phyloP scores from a whole-genome alignment of 2,888 invertebrate genomes.

The Erannis defoliaria region DNA sequence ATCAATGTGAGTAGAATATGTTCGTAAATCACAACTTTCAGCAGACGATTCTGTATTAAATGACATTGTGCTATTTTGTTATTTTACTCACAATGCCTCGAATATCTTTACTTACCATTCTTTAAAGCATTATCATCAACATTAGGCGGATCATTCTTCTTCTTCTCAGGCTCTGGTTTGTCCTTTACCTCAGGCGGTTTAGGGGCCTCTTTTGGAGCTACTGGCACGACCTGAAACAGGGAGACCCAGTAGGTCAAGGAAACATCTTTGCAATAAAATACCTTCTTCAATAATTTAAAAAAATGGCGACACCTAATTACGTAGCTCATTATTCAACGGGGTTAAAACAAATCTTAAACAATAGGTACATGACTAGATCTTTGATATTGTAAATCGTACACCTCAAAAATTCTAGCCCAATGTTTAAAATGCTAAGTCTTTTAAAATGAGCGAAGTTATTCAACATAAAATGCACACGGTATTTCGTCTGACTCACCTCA shows the following conservation, averaged over 20 bases:
- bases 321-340: slow-evolving; percentile 36
- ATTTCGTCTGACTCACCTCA: slow-evolving; percentile 68
- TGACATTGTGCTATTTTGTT: not conserved
- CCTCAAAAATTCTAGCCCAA: slow-evolving; percentile 2
- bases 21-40: no score
- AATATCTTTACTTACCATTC: slow-evolving; percentile 64
- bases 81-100: slow-evolving; percentile 11
- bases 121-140: slow-evolving; percentile 69
- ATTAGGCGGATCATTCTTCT: slow-evolving; percentile 67
- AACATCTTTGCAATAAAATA: slow-evolving; percentile 47
- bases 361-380: slow-evolving; percentile 4
- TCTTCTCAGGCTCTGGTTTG: slow-evolving; percentile 52
- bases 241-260: slow-evolving; percentile 50
- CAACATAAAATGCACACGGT: slow-evolving; percentile 17
- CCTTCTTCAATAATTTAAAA: slow-evolving; percentile 45
- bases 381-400: not conserved
- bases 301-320: slow-evolving; percentile 62
- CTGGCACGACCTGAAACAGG: slow-evolving; percentile 57
- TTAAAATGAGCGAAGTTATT: not conserved
- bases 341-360: slow-evolving; percentile 11
- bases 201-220: slow-evolving; percentile 51
- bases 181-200: slow-evolving; percentile 58
- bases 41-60: not conserved
- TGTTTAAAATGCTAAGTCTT: slow-evolving; percentile 24
- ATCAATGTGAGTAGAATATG: no score